A percentile compares a stretch with the other conserved stretches of the same genome.
Evolutionary conservation across 35 echinoderm and acorn worm genomes (phyloP).

Genomic region (Amphiura filiformis): DNA sequence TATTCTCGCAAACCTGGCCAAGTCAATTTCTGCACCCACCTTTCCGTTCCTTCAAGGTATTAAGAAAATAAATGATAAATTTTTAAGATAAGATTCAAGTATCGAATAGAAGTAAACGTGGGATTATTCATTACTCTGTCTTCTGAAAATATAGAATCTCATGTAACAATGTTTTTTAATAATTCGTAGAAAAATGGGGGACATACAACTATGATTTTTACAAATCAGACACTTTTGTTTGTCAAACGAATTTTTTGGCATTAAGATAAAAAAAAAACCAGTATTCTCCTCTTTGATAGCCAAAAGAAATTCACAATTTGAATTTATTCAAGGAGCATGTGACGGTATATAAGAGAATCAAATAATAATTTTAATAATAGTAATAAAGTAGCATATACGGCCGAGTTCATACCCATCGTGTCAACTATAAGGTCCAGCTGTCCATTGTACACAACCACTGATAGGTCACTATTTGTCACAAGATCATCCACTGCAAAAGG

Average conservation of each 20-base stretch:
- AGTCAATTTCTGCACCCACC: constrained; percentile 81
- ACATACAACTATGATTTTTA: too few relatives aligned
- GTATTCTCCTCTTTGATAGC: too few relatives aligned
- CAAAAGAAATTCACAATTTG: not conserved
- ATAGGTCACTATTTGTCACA: constrained; percentile 45
- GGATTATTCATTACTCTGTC: not conserved
- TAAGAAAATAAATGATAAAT: not conserved
- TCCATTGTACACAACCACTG: constrained; percentile 84
- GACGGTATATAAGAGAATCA: not conserved
- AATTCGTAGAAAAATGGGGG: too few relatives aligned
- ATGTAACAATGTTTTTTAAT: too few relatives aligned
- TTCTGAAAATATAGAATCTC: too few relatives aligned
- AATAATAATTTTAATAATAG: not conserved
- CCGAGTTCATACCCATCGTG: constrained; percentile 58
- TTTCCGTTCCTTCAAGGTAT: constrained; percentile 90
- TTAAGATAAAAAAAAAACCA: too few relatives aligned
- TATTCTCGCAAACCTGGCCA: constrained; percentile 69
- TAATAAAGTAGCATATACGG: not conserved
- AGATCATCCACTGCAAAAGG: constrained; percentile 96
- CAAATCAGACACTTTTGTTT: too few relatives aligned
- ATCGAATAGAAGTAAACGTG: not conserved
- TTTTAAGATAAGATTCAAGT: not conserved
- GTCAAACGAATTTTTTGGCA: too few relatives aligned
- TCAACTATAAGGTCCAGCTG: constrained; percentile 95
- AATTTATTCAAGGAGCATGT: not conserved